Evolutionary conservation across 1,140 invertebrate species (phyloP).

Genomic region (Trichoplusia ni): DNA sequence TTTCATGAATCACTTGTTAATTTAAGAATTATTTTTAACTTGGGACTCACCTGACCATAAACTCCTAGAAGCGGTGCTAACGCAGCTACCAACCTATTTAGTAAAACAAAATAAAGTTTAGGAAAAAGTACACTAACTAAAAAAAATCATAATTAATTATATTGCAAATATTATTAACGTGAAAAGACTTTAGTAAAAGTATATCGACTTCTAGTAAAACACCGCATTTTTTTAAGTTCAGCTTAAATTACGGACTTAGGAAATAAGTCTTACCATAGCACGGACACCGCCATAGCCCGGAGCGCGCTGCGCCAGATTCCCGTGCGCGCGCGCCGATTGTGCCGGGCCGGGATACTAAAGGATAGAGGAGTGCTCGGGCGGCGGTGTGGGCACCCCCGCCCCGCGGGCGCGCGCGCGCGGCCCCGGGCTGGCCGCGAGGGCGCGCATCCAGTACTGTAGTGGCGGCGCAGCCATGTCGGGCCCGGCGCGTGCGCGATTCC

Average conservation of each 20-base stretch:
- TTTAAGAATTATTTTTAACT: constrained; percentile 29
- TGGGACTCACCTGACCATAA: constrained; percentile 59
- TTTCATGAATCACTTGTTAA: background rate
- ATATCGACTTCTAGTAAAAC: no score
- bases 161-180: constrained; percentile 10
- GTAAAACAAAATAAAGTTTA: constrained; percentile 30
- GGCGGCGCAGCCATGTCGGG: constrained; percentile 74
- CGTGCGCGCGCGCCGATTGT: constrained; percentile 77
- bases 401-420: constrained; percentile 45
- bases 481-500: constrained; percentile 67
- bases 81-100: constrained; percentile 66
- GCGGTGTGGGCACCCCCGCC: constrained; percentile 61
- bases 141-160: constrained; percentile 19
- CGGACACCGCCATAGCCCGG: constrained; percentile 75
- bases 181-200: no score
- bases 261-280: constrained; percentile 67
- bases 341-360: constrained; percentile 77
- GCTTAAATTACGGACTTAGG: background rate
- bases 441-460: constrained; percentile 74
- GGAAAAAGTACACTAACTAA: constrained; percentile 32
- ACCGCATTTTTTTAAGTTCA: no score
- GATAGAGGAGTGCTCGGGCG: constrained; percentile 66
- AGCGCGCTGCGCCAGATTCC: constrained; percentile 74
- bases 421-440: constrained; percentile 54
- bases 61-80: constrained; percentile 62